phyloP scores from a whole-genome alignment of 2,797 vertebrate genomes.

The Enteromius trimaculatus region DNA sequence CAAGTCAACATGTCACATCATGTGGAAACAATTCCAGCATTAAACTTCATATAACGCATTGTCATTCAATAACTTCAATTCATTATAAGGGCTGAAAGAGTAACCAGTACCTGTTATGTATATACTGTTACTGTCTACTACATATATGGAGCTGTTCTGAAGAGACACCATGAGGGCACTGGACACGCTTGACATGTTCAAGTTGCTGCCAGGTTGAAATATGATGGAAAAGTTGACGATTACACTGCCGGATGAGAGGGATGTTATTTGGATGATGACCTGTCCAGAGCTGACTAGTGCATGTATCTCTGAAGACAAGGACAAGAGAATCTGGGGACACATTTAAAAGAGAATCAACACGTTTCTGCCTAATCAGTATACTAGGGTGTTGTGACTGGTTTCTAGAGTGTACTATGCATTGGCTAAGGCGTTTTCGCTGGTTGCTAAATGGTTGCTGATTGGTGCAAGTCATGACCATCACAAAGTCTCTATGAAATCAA shows the following conservation, averaged over 20 bases:
- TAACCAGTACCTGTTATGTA: conserved; percentile 62
- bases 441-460: neutral
- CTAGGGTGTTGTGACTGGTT: neutral
- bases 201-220: conserved; percentile 62
- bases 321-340: conserved; percentile 73
- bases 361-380: neutral
- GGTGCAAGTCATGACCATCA: neutral
- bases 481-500: neutral
- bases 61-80: neutral
- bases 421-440: neutral
- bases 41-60: neutral
- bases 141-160: conserved; percentile 71
- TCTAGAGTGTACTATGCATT: neutral
- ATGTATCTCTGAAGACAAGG: conserved; percentile 67
- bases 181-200: conserved; percentile 67
- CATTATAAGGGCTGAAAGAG: neutral
- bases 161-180: conserved; percentile 72
- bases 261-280: conserved; percentile 74
- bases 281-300: conserved; percentile 72
- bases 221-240: conserved; percentile 77
- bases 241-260: conserved; percentile 77
- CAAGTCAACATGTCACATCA: conserved; percentile 40
- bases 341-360: conserved; percentile 21
- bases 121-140: conserved; percentile 69
- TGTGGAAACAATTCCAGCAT: conserved; percentile 30